These are phyloP conservation scores for Hymenopus coronatus DNA, from an alignment of 2,888 invertebrate genomes.

Conservation along the genomic window DNA sequence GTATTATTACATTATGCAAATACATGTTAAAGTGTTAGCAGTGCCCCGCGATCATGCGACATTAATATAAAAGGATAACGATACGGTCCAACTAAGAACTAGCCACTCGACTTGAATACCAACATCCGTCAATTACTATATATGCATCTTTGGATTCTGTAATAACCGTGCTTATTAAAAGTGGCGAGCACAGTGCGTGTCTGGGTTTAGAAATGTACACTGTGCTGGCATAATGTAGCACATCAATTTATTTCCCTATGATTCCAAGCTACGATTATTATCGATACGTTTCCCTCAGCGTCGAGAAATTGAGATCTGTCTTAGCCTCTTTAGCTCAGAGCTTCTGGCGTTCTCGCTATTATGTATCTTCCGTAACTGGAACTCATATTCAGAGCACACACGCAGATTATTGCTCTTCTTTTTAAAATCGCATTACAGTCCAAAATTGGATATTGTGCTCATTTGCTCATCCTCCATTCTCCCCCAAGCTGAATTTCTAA, in stretches of 20 bases:
- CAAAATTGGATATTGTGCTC: too few relatives aligned
- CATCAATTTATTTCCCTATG: background rate
- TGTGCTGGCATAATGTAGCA: background rate
- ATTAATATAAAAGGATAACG: conserved; percentile 12
- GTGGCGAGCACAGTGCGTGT: background rate
- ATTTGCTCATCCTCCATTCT: too few relatives aligned
- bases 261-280: background rate
- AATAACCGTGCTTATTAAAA: background rate
- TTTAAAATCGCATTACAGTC: too few relatives aligned
- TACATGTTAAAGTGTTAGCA: conserved; percentile 27
- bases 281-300: background rate
- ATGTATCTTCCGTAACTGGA: too few relatives aligned
- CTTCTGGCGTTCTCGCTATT: too few relatives aligned
- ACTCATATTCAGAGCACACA: too few relatives aligned
- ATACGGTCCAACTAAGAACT: background rate
- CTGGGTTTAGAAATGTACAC: background rate
- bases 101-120: background rate
- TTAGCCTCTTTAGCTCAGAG: too few relatives aligned
- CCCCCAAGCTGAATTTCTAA: too few relatives aligned
- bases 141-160: background rate
- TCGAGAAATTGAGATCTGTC: too few relatives aligned
- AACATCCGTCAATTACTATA: background rate
- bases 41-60: background rate
- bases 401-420: too few relatives aligned
- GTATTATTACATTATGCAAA: conserved; percentile 33